Evolutionary conservation across 1,140 invertebrate genomes (phyloP).

Genomic region (Caenorhabditis latens): DNA sequence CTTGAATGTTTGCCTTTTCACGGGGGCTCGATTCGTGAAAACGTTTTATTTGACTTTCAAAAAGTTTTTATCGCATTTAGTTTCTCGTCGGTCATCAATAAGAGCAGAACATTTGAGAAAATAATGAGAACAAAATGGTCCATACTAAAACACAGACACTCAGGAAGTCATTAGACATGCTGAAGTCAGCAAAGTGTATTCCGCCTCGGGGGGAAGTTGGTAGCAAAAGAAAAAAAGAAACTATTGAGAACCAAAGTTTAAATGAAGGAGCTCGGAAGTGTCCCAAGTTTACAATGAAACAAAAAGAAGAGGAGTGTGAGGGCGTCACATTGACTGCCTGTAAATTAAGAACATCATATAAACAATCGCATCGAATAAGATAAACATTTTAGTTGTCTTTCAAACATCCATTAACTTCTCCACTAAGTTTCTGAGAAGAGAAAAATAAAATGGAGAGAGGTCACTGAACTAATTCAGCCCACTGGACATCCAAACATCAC

Average conservation of each 20-base stretch:
- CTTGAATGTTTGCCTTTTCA: slow-evolving; percentile 54
- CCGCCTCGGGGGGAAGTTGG: slow-evolving; percentile 6
- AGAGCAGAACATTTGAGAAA: background rate
- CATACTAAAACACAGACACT: slow-evolving; percentile 16
- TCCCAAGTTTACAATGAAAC: background rate
- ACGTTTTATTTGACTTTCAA: slow-evolving; percentile 47
- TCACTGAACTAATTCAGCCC: background rate
- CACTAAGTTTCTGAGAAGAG: background rate
- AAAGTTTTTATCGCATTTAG: background rate
- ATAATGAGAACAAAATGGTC: background rate
- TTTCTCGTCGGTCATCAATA: background rate
- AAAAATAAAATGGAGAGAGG: background rate
- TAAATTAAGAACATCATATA: slow-evolving; percentile 17
- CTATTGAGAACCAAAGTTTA: background rate
- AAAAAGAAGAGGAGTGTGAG: background rate
- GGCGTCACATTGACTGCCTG: slow-evolving; percentile 20
- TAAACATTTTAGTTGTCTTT: background rate
- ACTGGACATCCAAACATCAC: background rate
- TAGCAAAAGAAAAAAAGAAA: slow-evolving; percentile 13
- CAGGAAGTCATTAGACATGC: slow-evolving; percentile 43
- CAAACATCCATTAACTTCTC: slow-evolving; percentile 8
- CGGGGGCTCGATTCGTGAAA: slow-evolving; percentile 31
- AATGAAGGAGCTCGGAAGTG: background rate
- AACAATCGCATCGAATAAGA: slow-evolving; percentile 13
- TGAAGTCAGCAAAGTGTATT: slow-evolving; percentile 44